Conservation (phyloP, 2,888 invertebrate genomes). For the Abrostola tripartita region DNA sequence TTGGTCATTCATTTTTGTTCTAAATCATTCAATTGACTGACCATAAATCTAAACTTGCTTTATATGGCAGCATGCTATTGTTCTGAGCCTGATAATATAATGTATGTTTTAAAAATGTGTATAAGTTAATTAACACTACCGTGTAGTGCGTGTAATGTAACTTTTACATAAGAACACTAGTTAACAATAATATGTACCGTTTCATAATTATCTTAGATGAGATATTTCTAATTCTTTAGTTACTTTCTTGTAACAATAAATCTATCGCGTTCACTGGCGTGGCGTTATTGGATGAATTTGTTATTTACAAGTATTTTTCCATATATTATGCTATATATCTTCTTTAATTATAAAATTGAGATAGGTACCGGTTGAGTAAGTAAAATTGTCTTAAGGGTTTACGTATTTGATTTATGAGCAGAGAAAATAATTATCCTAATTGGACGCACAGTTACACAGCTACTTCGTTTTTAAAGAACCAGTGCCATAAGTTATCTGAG, state of each 20-base stretch:
- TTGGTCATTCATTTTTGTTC: conserved; percentile 24
- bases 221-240: background rate
- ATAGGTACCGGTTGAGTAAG: background rate
- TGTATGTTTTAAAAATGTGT: conserved; percentile 58
- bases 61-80: conserved; percentile 63
- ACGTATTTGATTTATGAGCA: background rate
- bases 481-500: background rate
- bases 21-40: conserved; percentile 20
- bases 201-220: background rate
- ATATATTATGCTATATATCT: background rate
- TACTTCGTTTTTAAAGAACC: background rate
- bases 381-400: background rate
- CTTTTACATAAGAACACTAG: conserved; percentile 19
- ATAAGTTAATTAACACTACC: conserved; percentile 56
- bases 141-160: conserved; percentile 54
- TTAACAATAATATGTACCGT: background rate
- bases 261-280: background rate
- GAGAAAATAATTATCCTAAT: background rate
- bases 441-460: background rate
- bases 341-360: background rate
- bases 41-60: conserved; percentile 50
- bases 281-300: background rate
- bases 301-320: background rate
- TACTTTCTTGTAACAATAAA: background rate
- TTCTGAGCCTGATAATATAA: conserved; percentile 41